phyloP scores from a whole-genome alignment of 2,888 invertebrate species.

The Cryptocheilus praepositus region DNA sequence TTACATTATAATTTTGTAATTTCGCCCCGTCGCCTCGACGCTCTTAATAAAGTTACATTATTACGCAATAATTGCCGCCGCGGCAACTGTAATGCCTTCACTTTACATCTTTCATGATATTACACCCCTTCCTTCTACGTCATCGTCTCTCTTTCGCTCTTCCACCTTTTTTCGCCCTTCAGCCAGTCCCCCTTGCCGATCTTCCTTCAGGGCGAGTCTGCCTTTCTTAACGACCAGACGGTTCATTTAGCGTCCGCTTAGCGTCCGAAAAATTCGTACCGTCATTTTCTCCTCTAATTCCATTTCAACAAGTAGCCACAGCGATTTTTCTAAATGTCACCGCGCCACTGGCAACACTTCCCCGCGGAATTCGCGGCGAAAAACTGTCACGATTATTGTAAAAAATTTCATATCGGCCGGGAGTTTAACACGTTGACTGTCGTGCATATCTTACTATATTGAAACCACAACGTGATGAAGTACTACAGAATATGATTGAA shows the following conservation, averaged over 20 bases:
- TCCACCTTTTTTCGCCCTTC: conserved; percentile 7
- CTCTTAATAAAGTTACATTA: conserved; percentile 57
- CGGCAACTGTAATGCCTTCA: conserved; percentile 41
- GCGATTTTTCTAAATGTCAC: too few relatives aligned
- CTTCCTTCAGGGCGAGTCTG: conserved; percentile 1
- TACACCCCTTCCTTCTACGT: conserved; percentile 24
- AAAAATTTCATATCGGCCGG: too few relatives aligned
- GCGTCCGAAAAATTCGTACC: conserved; percentile 21
- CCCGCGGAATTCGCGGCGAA: too few relatives aligned
- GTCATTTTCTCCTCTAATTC: too few relatives aligned
- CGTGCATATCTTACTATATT: too few relatives aligned
- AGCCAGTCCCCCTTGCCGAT: background rate
- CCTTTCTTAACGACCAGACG: conserved; percentile 39
- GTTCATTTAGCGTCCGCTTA: conserved; percentile 50
- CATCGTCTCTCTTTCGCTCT: conserved; percentile 14
- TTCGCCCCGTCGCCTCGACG: conserved; percentile 43
- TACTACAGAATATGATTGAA: too few relatives aligned
- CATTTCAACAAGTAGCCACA: too few relatives aligned
- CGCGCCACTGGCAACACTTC: too few relatives aligned
- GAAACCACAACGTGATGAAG: too few relatives aligned
- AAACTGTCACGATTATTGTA: too few relatives aligned
- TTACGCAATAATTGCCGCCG: conserved; percentile 59
- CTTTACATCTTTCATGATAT: conserved; percentile 36
- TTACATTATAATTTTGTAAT: conserved; percentile 61
- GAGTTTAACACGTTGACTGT: too few relatives aligned